Conservation (phyloP, 2,888 invertebrate species). For the Meiosimyza decipiens region DNA sequence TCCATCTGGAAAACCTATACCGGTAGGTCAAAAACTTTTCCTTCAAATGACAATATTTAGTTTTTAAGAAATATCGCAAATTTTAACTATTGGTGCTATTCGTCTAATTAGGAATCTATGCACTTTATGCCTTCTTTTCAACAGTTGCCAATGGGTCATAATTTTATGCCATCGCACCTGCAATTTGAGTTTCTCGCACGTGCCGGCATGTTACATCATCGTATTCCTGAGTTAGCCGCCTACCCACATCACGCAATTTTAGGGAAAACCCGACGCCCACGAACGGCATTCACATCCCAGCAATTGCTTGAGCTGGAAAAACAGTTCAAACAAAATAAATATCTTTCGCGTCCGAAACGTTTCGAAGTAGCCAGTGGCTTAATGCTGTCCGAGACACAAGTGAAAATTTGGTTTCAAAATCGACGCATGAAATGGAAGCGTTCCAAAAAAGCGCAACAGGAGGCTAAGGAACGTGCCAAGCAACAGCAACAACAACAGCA, state of each 20-base stretch:
- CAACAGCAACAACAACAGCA: constrained; percentile 57
- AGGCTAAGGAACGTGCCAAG: constrained; percentile 73
- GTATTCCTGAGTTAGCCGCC: constrained; percentile 87
- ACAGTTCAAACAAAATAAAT: constrained; percentile 99
- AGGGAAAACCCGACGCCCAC: constrained; percentile 90
- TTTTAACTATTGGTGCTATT: not conserved
- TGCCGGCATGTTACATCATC: constrained; percentile 91
- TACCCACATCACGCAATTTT: constrained; percentile 79
- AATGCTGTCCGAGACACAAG: constrained; percentile 98
- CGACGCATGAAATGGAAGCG: constrained; percentile 99
- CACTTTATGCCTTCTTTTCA: constrained; percentile 18
- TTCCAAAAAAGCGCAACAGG: constrained; percentile 94
- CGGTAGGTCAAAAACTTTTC: constrained; percentile 53
- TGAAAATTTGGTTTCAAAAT: constrained; percentile 99
- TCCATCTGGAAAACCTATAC: constrained; percentile 66
- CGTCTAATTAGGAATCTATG: constrained; percentile 18
- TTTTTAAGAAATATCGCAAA: constrained; percentile 29
- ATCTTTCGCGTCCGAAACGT: constrained; percentile 96
- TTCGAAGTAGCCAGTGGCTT: constrained; percentile 98
- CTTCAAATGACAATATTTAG: constrained; percentile 1
- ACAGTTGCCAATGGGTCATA: constrained; percentile 67
- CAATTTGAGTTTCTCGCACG: constrained; percentile 88
- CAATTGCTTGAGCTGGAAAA: constrained; percentile 97
- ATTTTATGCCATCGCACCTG: constrained; percentile 67
- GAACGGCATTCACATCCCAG: constrained; percentile 97